Conservation (phyloP, 2,113 vertebrate genomes). For the Lanius ludovicianus region DNA sequence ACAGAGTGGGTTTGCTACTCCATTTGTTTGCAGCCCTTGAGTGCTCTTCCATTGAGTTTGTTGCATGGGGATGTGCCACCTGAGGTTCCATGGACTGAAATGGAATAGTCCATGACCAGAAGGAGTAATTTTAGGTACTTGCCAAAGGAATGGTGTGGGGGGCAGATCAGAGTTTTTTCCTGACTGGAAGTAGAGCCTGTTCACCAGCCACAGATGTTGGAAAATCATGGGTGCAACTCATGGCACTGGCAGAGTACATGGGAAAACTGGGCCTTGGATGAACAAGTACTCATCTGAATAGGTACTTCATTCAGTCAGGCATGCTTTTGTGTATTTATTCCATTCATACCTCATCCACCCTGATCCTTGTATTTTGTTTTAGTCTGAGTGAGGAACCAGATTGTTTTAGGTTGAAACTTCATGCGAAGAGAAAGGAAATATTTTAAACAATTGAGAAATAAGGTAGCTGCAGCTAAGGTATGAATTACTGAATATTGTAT, state of each 20-base stretch:
- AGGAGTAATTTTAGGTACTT: not conserved
- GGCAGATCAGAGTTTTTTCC: not conserved
- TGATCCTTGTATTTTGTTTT: not conserved
- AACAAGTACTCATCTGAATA: not conserved
- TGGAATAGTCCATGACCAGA: fast-evolving
- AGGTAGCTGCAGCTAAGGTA: not conserved
- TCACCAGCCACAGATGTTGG: not conserved
- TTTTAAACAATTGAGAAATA: slow-evolving; percentile 13
- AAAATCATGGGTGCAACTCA: not conserved
- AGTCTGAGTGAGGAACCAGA: not conserved
- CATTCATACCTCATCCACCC: not conserved
- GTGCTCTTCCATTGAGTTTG: not conserved
- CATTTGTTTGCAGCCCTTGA: not conserved
- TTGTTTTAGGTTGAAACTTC: not conserved
- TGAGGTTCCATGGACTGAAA: not conserved
- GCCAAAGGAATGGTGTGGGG: not conserved
- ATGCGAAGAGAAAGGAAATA: not conserved
- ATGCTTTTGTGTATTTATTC: not conserved
- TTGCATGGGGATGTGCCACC: not conserved
- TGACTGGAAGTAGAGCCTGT: not conserved
- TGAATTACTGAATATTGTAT: not conserved
- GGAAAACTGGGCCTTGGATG: not conserved
- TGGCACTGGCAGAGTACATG: not conserved
- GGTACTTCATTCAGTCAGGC: not conserved
- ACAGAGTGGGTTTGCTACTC: not conserved